Percentiles rank a stretch among this genome's conserved stretches.
Conservation (phyloP, 2,888 invertebrate species). For the Tridacna crocea region DNA sequence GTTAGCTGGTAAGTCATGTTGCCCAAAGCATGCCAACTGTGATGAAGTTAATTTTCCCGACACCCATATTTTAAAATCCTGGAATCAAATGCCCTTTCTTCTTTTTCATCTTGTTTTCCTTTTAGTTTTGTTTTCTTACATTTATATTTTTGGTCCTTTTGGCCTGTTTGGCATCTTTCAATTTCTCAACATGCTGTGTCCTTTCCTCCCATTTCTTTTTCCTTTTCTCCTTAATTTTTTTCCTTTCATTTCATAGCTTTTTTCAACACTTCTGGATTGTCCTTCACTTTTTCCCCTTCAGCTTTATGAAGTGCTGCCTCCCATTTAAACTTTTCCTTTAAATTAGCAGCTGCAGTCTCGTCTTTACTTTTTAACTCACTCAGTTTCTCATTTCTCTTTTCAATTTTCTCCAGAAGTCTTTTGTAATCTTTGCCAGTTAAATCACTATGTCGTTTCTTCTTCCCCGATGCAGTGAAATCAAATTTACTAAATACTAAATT, state of each 20-base stretch:
- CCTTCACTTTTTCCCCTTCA: constrained; percentile 95
- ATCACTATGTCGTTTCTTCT: constrained; percentile 85
- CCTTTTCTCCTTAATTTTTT: constrained; percentile 91
- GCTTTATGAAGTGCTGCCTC: constrained; percentile 94
- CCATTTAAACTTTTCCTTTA: constrained; percentile 92
- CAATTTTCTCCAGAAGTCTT: constrained; percentile 91
- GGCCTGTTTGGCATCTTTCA: constrained; percentile 91
- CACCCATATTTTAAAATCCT: constrained; percentile 56
- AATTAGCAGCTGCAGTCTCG: constrained; percentile 85
- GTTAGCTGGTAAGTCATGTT: background rate
- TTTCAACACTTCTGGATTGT: constrained; percentile 93
- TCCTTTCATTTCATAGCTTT: constrained; percentile 90
- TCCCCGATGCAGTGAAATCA: constrained; percentile 89
- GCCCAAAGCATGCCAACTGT: background rate
- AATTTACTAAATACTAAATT: constrained; percentile 96
- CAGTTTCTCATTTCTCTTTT: constrained; percentile 91
- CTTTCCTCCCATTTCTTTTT: constrained; percentile 94
- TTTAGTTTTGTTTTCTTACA: constrained; percentile 92
- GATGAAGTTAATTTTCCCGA: background rate
- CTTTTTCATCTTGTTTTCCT: constrained; percentile 91
- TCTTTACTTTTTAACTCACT: constrained; percentile 89
- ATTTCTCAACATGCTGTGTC: constrained; percentile 89
- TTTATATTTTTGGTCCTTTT: constrained; percentile 93
- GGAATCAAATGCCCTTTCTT: constrained; percentile 63
- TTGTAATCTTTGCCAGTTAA: constrained; percentile 89